Base-by-base conservation (phyloP, 2,888 invertebrate genomes). In the Notodonta ziczac region DNA sequence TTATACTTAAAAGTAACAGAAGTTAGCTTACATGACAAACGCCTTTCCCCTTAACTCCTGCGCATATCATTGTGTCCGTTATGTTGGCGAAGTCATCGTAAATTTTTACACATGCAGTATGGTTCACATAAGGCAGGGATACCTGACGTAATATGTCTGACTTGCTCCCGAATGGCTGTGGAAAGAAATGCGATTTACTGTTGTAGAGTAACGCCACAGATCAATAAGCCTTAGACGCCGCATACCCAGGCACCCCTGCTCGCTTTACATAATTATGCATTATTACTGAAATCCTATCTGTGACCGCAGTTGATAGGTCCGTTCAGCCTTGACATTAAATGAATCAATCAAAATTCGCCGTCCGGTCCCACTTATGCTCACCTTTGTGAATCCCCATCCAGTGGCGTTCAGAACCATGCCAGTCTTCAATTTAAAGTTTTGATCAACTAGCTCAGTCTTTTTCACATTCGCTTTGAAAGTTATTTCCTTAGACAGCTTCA, bases 11-110 rank as follows among this genome's bases (percentile, higher is more conserved):
- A 24, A 46, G n/a, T 5, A 46, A 46, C 13, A 5, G 4, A n/a
- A 2, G 9, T 5, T 46, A 10, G 14, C 61, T 59, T 73, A 82
- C 85, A 73, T 73, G 66, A 56, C 85, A 85, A 12, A 82, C 74
- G 39, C 82, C 85, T 46, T 63, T 76, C 0, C 82, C 82, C 0
- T 39, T 59, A 5, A 61, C 74, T 4, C 85, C 85, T 42, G 85
- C 85, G 42, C 85, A 85, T 5, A 85, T 44, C 81, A 83, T 82
- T 14, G 76, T 74, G 0, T 14, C 44, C 0, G 76, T 78, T 40
- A 80, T 73, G 0, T 8, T 50, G 16, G 16, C 9, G 14, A 16
- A 7, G 7, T 50, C 14, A 2, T 13, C 10, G n/a, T 46, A 46
- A 46, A 9, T 50, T 16, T 16, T 16, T 50, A 16, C 16, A 8